Evolutionary conservation across 2,888 invertebrate genomes (phyloP), one percentile per base, ranked within the genome.

Genomic region (Listrodromus nycthemerus): DNA sequence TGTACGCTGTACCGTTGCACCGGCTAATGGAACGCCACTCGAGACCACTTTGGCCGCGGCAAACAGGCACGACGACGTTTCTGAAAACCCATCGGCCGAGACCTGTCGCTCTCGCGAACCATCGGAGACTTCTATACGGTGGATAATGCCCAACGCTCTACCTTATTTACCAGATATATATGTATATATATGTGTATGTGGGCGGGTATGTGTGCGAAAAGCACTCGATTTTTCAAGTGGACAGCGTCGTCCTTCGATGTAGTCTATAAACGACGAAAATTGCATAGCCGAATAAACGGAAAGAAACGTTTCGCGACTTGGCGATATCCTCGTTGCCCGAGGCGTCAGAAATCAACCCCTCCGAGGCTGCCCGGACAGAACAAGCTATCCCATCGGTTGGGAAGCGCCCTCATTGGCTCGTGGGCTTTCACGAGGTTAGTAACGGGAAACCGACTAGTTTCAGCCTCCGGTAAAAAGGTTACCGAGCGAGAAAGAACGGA

Each of bases 41-140:
- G 92, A 92, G 92, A 92, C 92, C 92, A 92, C 92, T 92, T 92
- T 91, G 91, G 89, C 87, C 91, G 91, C 89, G 86, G 92, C 92
- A 92, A 92, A 92, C 92, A 92, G 83, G 77, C 65, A 89, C 91
- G 89, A 90, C 89, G 89, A 91, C 91, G 90, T 91, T 92, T 92
- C 91, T 91, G 90, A 91, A 92, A 92, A 92, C 89, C 91, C 91
- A 91, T 91, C 89, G 85, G 58, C 77, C 82, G 85, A 86, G 82
- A 80, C 77, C 77, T 73, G 66, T 74, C 85, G 84, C 82, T 79
- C 84, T 81, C 73, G 77, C 61, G 67, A 67, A 67, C 33, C 48
- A 69, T 24, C 27, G 27, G 48, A 70, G 65, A 61, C 27, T 19
- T 33, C 13, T 70, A 41, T 61, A 61, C 37, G 61, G 37, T 52